Base-by-base conservation (phyloP, 2,888 invertebrate species). In the Cylloceria caligata region DNA sequence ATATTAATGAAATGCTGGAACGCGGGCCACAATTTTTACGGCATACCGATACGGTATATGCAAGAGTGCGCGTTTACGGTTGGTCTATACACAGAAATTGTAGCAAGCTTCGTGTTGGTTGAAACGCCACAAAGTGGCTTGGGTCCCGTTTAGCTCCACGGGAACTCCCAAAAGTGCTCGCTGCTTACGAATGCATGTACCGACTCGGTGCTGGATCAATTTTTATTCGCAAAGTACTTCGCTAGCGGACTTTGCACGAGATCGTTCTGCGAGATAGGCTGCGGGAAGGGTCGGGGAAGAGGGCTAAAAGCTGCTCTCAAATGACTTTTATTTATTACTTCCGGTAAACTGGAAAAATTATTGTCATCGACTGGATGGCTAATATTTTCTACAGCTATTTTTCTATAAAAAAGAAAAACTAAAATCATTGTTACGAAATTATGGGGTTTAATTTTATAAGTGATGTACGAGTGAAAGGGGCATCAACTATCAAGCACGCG, bases 151-250 rank as follows among this genome's bases (percentile, higher is more conserved):
- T 83, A 85, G 80, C 82, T 55, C 80, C 79, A 81, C 79, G 81
- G 86, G 86, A 86, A 86, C 85, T 86, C 86, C 86, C 86, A 86
- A 86, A 86, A 86, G 86, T 86, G 86, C 85, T 78, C 57, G 49
- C 30, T 80, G 71, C 76, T 86, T 83, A 83, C 76, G 76, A 85
- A 86, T 86, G 74, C 80, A 86, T 84, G 81, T 65, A 75, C 60
- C 64, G 67, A 36, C 45, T 68, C 73, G 49, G 30, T 76, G 77
- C 67, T 42, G 67, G 69, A 83, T 84, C 82, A 82, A 86, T 83
- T 85, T 83, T 80, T 78, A 84, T 84, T 80, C 72, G 83, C 55
- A 65, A 78, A 83, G 80, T 77, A 80, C 71, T 74, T 68, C 34
- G 45, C 55, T 30, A 45, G 45, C 36, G 39, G 55, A 57, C 55